Evolutionary conservation across 2,888 invertebrate genomes (phyloP), one percentile per base, ranked within the genome.

Genomic region (Dynastes grantii): DNA sequence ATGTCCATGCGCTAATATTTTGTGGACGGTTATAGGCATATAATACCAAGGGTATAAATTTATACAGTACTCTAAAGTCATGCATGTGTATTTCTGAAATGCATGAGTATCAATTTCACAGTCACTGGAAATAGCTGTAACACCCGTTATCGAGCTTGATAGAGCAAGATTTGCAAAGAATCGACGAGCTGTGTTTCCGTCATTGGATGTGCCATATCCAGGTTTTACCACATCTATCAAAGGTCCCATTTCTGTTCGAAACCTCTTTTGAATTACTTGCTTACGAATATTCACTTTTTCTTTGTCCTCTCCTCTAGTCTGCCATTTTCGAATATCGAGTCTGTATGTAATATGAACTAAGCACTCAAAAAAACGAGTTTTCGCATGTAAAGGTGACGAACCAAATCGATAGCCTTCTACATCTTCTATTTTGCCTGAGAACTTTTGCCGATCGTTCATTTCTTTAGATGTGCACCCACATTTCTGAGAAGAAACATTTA

Each of bases 301-400:
- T 51, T 51, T 51, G 2, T 13, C 51, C 5, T 51, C 51, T 5
- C 2, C 51, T 51, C 9, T 9, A 51, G 51, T 5, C 5, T 9
- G 51, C 51, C 51, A 51, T 9, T 45, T 45, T 45, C 9, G 6
- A 45, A 9, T 45, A 8, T 5, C 9, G 11, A 65, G 40, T 65
- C 6, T n/a, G 11, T 29, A 65, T 29, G 29, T 27, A 16, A 65
- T 27, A 65, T 65, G 65, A 22, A 65, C 16, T 27, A 16, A 65
- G n/a, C 65, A 65, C 27, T 65, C 65, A 29, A 65, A 65, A 65
- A 65, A 65, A 37, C 65, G 3, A 65, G 4, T 29, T n/a, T 29
- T n/a, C 29, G 65, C 65, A 65, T 65, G 65, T 16, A 63, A 11
- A 9, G 63, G 9, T 27, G 65, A 65, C n/a, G 29, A 27, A 29